phyloP scores from a whole-genome alignment of 2,113 vertebrate genomes.

The Chiloscyllium plagiosum region DNA sequence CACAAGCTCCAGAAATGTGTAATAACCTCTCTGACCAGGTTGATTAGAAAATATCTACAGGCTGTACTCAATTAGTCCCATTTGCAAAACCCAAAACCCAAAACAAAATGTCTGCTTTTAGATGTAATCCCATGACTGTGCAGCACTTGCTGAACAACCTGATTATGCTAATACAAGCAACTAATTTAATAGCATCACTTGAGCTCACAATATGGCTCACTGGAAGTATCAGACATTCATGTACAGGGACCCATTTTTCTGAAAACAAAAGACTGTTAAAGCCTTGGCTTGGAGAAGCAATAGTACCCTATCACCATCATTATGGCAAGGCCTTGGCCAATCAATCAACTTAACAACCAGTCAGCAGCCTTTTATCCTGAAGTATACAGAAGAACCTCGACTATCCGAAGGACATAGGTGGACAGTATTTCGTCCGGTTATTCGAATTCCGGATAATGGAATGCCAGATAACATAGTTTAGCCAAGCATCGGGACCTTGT shows the following conservation, averaged over 20 bases:
- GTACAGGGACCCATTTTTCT: background rate
- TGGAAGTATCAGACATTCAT: background rate
- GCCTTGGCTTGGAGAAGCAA: background rate
- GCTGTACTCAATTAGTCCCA: background rate
- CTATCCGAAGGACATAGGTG: too few species aligned
- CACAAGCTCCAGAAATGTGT: too few species aligned
- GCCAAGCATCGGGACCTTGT: too few species aligned
- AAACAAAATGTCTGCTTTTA: background rate
- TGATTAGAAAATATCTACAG: background rate
- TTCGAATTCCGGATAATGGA: too few species aligned
- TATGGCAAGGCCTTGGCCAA: too few species aligned
- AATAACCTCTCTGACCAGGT: too few species aligned
- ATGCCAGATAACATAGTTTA: too few species aligned
- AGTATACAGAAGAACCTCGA: too few species aligned
- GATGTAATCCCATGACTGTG: background rate
- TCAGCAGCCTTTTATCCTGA: too few species aligned
- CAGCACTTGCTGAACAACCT: background rate
- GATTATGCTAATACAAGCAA: background rate
- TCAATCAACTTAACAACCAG: too few species aligned
- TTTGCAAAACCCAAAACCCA: background rate
- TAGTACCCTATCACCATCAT: background rate
- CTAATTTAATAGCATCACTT: background rate
- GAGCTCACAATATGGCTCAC: background rate
- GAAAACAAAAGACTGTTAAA: background rate
- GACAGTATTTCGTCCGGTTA: too few species aligned